Base-by-base conservation (phyloP, 2,888 invertebrate genomes). In the Microctonus aethiopoides region DNA sequence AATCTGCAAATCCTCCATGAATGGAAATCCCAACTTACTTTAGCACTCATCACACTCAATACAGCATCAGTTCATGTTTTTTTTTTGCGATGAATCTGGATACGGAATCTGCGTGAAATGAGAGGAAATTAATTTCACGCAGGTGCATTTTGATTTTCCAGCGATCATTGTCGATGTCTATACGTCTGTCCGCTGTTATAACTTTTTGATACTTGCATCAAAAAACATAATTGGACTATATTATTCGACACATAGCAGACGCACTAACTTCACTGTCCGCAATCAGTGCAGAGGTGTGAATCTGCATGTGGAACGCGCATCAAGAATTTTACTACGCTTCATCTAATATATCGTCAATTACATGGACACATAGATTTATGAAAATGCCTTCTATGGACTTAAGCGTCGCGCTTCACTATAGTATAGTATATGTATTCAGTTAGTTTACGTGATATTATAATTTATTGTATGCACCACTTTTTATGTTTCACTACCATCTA, bases 271-370 rank as follows among this genome's bases (percentile, higher is more conserved):
- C 75, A 69, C 68, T 71, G 71, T 67, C 74, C 75, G 72, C 75
- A 76, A 75, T 70, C 72, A 74, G 70, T 72, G 73, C 76, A 78
- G 76, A 81, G 79, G 79, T 80, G 81, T 78, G 82, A 82, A 85
- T 85, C 82, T 85, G 84, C 84, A 85, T 85, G 83, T 84, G 84
- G 84, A 84, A 83, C 79, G 78, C 75, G 79, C 83, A 81, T 84
- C 81, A 84, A 85, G 81, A 83, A 83, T 82, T 84, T 84, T 83
- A 81, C 72, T 74, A 77, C 78, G 82, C 81, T 85, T 84, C 82
- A 85, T 85, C 84, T 83, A 84, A 84, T 84, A 80, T 79, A 62
- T 57, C 78, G 72, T 75, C 77, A 77, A 79, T 79, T 75, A 75
- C 67, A 64, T 59, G 46, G 22, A 63, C 65, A 57, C 60, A 10